Evolutionary conservation across 2,113 vertebrate genomes (phyloP).

Genomic region (Pluvianellus socialis): DNA sequence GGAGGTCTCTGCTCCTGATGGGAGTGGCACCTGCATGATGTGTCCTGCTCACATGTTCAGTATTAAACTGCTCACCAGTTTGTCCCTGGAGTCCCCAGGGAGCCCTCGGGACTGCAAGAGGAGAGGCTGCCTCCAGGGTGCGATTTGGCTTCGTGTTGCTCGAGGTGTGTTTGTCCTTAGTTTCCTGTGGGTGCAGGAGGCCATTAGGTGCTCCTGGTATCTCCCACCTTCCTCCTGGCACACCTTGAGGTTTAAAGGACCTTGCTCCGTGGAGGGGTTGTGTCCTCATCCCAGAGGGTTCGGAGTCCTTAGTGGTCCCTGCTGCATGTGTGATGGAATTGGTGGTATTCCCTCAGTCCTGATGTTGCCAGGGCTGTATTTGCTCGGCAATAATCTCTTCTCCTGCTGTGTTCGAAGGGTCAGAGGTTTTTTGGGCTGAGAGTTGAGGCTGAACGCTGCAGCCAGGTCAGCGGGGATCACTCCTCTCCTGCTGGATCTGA

Average conservation of each 20-base stretch:
- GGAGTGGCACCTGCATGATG: background rate
- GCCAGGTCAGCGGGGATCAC: background rate
- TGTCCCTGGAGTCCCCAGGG: background rate
- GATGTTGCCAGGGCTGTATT: background rate
- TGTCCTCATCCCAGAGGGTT: background rate
- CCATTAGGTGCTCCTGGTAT: background rate
- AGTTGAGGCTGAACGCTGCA: background rate
- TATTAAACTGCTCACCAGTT: background rate
- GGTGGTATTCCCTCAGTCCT: background rate
- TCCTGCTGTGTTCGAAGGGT: background rate
- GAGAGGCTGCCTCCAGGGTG: background rate
- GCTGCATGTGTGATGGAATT: background rate
- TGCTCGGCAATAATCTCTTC: background rate
- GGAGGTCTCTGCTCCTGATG: background rate
- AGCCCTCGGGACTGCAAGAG: background rate
- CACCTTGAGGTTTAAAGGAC: background rate
- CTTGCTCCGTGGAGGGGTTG: background rate
- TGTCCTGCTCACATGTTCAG: background rate
- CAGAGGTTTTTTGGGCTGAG: background rate
- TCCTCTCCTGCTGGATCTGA: background rate
- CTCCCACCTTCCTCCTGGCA: background rate
- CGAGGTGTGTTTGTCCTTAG: background rate
- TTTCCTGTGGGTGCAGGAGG: background rate
- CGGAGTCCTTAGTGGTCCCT: background rate
- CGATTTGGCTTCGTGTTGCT: background rate